Evolutionary conservation across 2,888 invertebrate genomes (phyloP), one percentile per base, ranked within the genome.

Genomic region (Biston betularia): DNA sequence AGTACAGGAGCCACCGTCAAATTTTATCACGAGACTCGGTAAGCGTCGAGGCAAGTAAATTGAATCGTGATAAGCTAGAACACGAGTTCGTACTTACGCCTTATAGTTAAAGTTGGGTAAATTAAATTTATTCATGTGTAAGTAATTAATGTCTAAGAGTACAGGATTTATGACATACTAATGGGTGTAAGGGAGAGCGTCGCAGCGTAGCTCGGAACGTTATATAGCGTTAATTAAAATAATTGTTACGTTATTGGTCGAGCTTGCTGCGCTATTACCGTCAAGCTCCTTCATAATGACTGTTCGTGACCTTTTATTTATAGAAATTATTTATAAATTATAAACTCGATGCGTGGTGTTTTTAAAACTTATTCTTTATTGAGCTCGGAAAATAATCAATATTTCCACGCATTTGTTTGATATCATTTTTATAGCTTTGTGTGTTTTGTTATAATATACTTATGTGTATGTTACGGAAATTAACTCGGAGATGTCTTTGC

Each of bases 191-290:
- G 76, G 73, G 77, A 76, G 76, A 73, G 66, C 71, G 71, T 63
- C 68, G 63, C 65, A 65, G 71, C 66, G 70, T 81, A 83, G 77
- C 85, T 80, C 80, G 79, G 79, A 79, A 78, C 84, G 85, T 85
- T 88, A 86, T 86, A 84, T 84, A 79, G 79, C 81, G 87, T 79
- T 89, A 87, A 89, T 89, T 89, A 87, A 85, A 86, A 80, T 87
- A 88, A 90, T 90, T 89, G 86, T 83, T 84, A 85, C 77, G 85
- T 83, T 84, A 84, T 86, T 82, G 81, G 79, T 74, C 73, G 80
- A 84, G 85, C 82, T 84, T 84, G 81, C 85, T 86, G 50, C 55
- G 46, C 59, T 58, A 52, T 49, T 40, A 54, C 61, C 54, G 56
- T 58, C 52, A 59, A 59, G 49, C 15, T 56, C 60, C 48, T 45